These are phyloP conservation scores for Boloria selene DNA, from an alignment of 2,888 invertebrate species.

Conservation along the genomic window DNA sequence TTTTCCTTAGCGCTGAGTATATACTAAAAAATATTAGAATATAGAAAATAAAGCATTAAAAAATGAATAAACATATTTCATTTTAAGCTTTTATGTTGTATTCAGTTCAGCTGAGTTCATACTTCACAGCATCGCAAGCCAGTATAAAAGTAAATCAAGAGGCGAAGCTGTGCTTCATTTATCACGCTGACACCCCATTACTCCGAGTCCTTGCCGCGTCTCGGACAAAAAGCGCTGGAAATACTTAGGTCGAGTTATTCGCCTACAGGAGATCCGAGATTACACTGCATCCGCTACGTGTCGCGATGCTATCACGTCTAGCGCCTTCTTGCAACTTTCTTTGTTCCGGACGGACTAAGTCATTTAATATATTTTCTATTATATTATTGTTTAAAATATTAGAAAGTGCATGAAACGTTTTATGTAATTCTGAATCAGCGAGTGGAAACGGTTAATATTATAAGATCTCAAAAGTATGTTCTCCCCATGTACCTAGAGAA, in stretches of 20 bases:
- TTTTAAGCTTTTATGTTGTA: not conserved
- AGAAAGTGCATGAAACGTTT: no score
- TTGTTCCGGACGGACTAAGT: not conserved
- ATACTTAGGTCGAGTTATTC: constrained; percentile 9
- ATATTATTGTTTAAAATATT: no score
- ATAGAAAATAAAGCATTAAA: no score
- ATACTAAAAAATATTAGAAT: no score
- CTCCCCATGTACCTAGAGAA: constrained; percentile 19
- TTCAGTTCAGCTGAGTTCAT: constrained; percentile 2
- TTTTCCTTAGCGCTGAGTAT: no score
- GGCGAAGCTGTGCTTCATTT: constrained; percentile 18
- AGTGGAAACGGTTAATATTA: constrained; percentile 10
- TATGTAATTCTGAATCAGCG: no score
- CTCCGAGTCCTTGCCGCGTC: constrained; percentile 11
- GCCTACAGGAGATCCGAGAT: constrained; percentile 18
- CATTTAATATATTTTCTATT: constrained; percentile 4
- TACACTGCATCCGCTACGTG: constrained; percentile 15
- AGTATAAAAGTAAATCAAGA: constrained; percentile 13
- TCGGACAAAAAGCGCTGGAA: constrained; percentile 23
- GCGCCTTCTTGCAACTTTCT: not conserved
- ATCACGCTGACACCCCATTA: constrained; percentile 28
- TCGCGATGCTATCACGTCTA: constrained; percentile 14
- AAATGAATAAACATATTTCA: no score
- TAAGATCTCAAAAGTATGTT: constrained; percentile 6
- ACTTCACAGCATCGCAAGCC: not conserved